phyloP scores from a whole-genome alignment of 1,140 invertebrate species.

The Phortica variegata region DNA sequence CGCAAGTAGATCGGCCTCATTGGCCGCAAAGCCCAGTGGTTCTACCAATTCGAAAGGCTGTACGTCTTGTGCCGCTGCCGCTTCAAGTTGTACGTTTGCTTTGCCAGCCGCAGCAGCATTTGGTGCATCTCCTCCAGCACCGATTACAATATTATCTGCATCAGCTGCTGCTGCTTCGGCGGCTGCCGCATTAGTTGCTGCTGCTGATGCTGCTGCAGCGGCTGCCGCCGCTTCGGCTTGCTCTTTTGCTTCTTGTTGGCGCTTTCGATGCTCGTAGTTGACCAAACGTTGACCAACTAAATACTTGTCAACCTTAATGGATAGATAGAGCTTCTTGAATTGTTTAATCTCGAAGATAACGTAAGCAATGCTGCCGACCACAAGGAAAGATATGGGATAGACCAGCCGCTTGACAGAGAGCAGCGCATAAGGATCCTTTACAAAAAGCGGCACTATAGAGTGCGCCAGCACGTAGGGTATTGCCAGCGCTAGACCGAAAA shows the following conservation, averaged over 20 bases:
- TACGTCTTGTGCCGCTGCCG: constrained; percentile 10
- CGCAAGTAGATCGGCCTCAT: constrained; percentile 25
- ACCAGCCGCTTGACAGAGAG: constrained; percentile 83
- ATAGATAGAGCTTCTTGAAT: constrained; percentile 92
- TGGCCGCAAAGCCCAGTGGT: background rate
- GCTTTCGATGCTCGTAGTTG: constrained; percentile 84
- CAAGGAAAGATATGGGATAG: constrained; percentile 85
- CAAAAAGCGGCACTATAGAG: constrained; percentile 77
- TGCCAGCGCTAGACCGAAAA: constrained; percentile 82
- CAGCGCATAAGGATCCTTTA: constrained; percentile 70
- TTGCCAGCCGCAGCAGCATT: no score
- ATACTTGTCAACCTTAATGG: constrained; percentile 99
- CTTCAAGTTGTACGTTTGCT: background rate
- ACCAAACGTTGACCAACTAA: constrained; percentile 91
- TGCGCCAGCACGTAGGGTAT: constrained; percentile 88
- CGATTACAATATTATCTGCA: background rate
- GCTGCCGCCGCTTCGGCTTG: constrained; percentile 10
- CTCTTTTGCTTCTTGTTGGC: constrained; percentile 48
- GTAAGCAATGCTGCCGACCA: constrained; percentile 68
- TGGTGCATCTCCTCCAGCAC: no score
- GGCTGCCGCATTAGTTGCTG: constrained; percentile 3
- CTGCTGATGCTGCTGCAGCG: constrained; percentile 12
- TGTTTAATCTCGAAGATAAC: constrained; percentile 80
- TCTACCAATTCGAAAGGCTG: constrained; percentile 4
- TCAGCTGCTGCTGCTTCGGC: background rate